A percentile compares a stretch with the other conserved stretches of the same genome.
Conservation (phyloP, 2,113 vertebrate species). For the Scomber colias region DNA sequence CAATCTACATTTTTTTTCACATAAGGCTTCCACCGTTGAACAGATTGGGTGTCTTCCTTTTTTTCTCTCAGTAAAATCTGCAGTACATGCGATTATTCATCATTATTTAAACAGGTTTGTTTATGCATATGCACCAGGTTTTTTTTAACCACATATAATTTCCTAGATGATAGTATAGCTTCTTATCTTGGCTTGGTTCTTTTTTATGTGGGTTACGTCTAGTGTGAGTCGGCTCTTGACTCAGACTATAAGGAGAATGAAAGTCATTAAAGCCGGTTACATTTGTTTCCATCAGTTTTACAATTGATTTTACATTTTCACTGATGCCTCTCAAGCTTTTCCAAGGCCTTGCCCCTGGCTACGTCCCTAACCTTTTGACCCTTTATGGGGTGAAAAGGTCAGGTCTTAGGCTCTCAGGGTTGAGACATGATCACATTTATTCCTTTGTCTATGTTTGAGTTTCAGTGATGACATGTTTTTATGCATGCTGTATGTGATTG, state of each 20-base stretch:
- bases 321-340: neutral
- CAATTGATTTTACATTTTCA: slow-evolving; percentile 13
- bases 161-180: neutral
- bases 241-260: too few relatives aligned
- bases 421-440: neutral
- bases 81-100: neutral
- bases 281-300: slow-evolving; percentile 11
- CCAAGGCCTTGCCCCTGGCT: neutral
- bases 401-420: neutral
- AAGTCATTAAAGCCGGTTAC: neutral
- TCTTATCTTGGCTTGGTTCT: neutral
- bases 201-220: neutral
- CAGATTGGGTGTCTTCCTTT: neutral
- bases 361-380: slow-evolving; percentile 5
- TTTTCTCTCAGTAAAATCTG: neutral
- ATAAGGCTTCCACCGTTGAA: neutral
- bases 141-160: neutral
- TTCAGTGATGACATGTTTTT: too few relatives aligned
- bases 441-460: neutral
- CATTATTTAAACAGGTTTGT: neutral
- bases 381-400: slow-evolving; percentile 5
- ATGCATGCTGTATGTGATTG: too few relatives aligned
- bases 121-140: neutral
- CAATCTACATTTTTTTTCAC: neutral
- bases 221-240: neutral